Conservation (phyloP, 2,113 vertebrate species). For the Rutilus rutilus region DNA sequence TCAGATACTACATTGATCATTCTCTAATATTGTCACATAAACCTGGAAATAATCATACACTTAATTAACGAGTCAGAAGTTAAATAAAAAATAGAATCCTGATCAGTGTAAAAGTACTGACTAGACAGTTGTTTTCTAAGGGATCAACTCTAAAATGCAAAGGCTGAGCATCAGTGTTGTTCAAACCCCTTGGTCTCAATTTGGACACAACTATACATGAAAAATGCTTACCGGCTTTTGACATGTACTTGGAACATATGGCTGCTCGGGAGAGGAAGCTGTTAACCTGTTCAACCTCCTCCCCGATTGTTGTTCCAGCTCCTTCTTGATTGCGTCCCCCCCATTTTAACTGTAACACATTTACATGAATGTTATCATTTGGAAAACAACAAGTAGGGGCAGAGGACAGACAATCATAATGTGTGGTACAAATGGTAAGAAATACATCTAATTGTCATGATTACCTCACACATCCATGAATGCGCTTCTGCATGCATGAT, state of each 20-base stretch:
- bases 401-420: slow-evolving; percentile 1
- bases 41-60: not conserved
- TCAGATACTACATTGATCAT: slow-evolving; percentile 15
- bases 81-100: slow-evolving; percentile 1
- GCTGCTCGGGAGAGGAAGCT: not conserved
- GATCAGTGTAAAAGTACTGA: not conserved
- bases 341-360: slow-evolving; percentile 23
- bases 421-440: not conserved
- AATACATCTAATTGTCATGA: not conserved
- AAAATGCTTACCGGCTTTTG: slow-evolving; percentile 17
- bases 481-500: slow-evolving; percentile 9
- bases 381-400: slow-evolving; percentile 14
- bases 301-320: slow-evolving; percentile 19
- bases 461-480: slow-evolving; percentile 13
- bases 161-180: not conserved
- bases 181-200: not conserved
- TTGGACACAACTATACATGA: not conserved
- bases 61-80: not conserved
- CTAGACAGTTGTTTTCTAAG: not conserved
- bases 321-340: slow-evolving; percentile 14
- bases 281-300: slow-evolving; percentile 16
- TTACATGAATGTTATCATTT: slow-evolving; percentile 10
- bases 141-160: not conserved
- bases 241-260: slow-evolving; percentile 12
- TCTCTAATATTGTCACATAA: slow-evolving; percentile 7